Evolutionary conservation across 2,797 vertebrate genomes (phyloP).

Genomic region (Myotis myotis): DNA sequence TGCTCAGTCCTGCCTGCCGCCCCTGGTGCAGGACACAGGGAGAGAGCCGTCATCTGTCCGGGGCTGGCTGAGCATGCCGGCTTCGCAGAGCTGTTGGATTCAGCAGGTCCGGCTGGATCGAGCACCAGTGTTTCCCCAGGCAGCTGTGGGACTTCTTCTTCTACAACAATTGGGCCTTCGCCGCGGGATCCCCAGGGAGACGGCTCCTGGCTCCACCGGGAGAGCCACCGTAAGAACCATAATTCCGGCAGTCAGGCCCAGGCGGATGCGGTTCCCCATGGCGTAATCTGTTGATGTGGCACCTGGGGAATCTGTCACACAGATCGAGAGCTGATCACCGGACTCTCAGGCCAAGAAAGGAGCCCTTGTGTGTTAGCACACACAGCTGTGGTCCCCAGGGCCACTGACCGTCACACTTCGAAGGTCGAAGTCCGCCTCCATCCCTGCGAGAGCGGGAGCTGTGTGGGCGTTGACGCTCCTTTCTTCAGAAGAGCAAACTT

Average conservation of each 20-base stretch:
- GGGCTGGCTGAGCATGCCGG: no score
- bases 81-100: background rate
- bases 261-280: background rate
- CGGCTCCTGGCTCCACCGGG: background rate
- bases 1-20: background rate
- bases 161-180: background rate
- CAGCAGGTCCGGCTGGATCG: no score
- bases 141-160: background rate
- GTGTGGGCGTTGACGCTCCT: fast-evolving
- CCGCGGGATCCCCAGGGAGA: background rate
- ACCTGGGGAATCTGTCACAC: background rate
- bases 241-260: background rate
- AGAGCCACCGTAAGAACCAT: background rate
- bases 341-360: background rate
- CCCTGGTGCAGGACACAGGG: background rate
- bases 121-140: background rate
- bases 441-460: fast-evolving
- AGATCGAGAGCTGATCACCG: background rate
- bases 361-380: background rate
- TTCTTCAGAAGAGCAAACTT: background rate
- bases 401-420: fast-evolving
- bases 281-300: background rate
- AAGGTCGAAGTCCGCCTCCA: background rate
- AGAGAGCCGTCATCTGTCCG: fast-evolving
- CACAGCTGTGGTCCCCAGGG: background rate